Conservation (phyloP, 2,113 vertebrate species). For the Corythaixoides concolor region DNA sequence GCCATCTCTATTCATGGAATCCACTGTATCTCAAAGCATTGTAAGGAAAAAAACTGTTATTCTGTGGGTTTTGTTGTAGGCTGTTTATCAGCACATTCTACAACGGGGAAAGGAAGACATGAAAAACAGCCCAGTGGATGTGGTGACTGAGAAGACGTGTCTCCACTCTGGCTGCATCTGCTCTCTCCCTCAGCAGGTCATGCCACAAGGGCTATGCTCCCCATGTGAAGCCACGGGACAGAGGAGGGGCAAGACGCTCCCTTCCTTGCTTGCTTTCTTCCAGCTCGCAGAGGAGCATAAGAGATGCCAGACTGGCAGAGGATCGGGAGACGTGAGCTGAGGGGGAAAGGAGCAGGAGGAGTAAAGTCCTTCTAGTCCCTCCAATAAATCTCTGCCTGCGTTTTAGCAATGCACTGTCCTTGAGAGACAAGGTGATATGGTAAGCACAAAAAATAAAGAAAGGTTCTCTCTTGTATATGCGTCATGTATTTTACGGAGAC, state of each 20-base stretch:
- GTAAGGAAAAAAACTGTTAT: not conserved
- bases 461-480: not conserved
- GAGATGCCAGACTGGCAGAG: not conserved
- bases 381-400: constrained; percentile 59
- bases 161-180: not conserved
- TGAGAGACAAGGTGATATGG: constrained; percentile 61
- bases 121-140: not conserved
- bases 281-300: not conserved
- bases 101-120: not conserved
- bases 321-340: not conserved
- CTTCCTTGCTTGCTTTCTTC: not conserved
- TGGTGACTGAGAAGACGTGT: accelerated
- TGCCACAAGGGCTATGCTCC: not conserved
- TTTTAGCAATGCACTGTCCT: constrained; percentile 33
- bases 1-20: not conserved
- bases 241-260: not conserved
- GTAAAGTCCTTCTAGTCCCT: constrained; percentile 22
- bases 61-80: not conserved
- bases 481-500: not conserved
- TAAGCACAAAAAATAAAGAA: not conserved
- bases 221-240: accelerated
- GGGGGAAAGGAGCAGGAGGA: not conserved
- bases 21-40: not conserved
- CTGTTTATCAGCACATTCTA: not conserved
- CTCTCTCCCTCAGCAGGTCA: not conserved